phyloP scores from a whole-genome alignment of 2,113 vertebrate species.

The Xiphias gladius region DNA sequence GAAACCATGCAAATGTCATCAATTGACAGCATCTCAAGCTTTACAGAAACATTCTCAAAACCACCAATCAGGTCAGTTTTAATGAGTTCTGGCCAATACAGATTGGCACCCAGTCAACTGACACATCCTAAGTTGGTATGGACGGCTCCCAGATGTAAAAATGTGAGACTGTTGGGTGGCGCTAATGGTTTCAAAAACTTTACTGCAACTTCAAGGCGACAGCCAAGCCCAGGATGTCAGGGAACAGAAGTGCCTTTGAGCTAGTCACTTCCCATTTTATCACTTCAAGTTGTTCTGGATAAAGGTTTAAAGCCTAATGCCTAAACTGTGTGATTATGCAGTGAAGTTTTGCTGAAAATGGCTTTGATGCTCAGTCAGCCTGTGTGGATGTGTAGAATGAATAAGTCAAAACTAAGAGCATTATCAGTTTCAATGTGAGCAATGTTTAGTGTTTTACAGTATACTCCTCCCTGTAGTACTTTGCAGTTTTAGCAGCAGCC shows the following conservation, averaged over 20 bases:
- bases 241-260: conserved; percentile 37
- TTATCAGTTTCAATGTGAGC: conserved; percentile 25
- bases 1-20: neutral
- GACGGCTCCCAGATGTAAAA: conserved; percentile 11
- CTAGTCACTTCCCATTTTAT: conserved; percentile 23
- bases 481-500: too few relatives aligned
- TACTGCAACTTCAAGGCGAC: neutral
- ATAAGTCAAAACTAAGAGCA: conserved; percentile 17
- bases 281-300: conserved; percentile 18
- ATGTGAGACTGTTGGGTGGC: neutral
- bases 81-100: neutral
- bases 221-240: conserved; percentile 28
- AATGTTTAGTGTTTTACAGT: conserved; percentile 1
- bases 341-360: conserved; percentile 3
- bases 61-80: neutral
- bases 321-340: conserved; percentile 18
- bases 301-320: neutral
- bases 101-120: neutral
- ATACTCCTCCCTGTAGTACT: neutral
- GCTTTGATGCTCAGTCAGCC: conserved; percentile 3
- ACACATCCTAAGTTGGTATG: neutral
- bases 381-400: conserved; percentile 9
- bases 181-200: neutral
- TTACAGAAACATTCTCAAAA: too few relatives aligned
- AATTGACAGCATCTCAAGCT: neutral